A percentile compares a stretch with the other conserved stretches of the same genome.
These are phyloP conservation scores for Pelosia muscerda DNA, from an alignment of 2,888 invertebrate genomes.

Conservation along the genomic window DNA sequence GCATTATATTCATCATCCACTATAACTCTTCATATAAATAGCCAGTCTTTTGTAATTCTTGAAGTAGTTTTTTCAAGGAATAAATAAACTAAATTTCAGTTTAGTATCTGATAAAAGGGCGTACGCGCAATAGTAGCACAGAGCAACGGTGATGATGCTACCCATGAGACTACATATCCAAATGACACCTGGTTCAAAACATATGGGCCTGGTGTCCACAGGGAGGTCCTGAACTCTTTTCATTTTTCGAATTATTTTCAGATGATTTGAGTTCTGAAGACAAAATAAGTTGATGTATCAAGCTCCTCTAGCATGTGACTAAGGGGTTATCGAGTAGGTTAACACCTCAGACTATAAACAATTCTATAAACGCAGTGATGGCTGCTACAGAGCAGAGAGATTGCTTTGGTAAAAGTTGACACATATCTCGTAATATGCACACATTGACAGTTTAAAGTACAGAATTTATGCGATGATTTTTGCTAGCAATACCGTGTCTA, in stretches of 20 bases:
- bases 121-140: conserved; percentile 76
- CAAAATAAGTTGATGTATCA: background rate
- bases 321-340: background rate
- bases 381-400: no score
- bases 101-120: conserved; percentile 69
- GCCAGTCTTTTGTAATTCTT: background rate
- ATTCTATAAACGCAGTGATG: no score
- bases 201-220: conserved; percentile 62
- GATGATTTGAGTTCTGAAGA: conserved; percentile 12
- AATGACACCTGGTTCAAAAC: conserved; percentile 68
- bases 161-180: conserved; percentile 71
- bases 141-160: conserved; percentile 64
- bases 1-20: no score
- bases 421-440: no score
- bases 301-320: no score
- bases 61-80: conserved; percentile 45
- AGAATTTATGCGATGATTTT: no score
- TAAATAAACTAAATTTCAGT: conserved; percentile 74
- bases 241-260: background rate
- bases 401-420: no score
- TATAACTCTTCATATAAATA: background rate
- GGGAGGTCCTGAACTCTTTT: background rate
- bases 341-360: no score
- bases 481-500: no score
- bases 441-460: no score